Percentiles rank a stretch among this genome's conserved stretches.
Evolutionary conservation across 2,113 vertebrate species (phyloP).

Genomic region (Heterotis niloticus): DNA sequence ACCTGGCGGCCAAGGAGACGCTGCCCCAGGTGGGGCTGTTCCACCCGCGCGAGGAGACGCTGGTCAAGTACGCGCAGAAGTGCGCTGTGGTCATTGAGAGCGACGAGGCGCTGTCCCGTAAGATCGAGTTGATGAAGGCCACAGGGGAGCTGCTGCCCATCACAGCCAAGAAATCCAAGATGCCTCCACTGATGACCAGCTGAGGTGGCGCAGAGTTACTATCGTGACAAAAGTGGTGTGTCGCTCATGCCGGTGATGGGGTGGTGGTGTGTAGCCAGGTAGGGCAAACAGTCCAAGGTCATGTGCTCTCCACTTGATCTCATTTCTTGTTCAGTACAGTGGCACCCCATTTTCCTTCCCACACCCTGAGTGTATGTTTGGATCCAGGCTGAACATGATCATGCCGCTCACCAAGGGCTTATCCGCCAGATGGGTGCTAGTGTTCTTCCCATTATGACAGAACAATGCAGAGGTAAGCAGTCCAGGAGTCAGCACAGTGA

Average conservation of each 20-base stretch:
- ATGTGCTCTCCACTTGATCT: too few species aligned
- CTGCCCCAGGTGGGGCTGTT: conserved; percentile 54
- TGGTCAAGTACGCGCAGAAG: conserved; percentile 61
- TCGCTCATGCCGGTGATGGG: too few species aligned
- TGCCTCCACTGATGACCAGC: conserved; percentile 47
- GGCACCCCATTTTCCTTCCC: background rate
- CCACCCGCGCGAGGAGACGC: conserved; percentile 58
- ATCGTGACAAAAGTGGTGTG: conserved; percentile 27
- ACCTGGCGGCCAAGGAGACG: conserved; percentile 56
- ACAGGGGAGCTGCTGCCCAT: conserved; percentile 60
- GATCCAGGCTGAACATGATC: too few species aligned
- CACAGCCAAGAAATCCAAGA: conserved; percentile 49
- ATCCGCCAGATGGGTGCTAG: background rate
- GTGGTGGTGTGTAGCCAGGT: background rate
- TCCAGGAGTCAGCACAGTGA: too few species aligned
- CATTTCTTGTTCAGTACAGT: too few species aligned
- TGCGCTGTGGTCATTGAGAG: conserved; percentile 57
- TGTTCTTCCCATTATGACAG: background rate
- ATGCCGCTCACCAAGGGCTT: background rate
- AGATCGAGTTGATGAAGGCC: conserved; percentile 61
- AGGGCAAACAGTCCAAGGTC: too few species aligned
- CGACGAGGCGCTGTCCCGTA: conserved; percentile 51
- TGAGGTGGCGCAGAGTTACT: conserved; percentile 38
- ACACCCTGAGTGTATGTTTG: background rate
- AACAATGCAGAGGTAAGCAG: too few species aligned